Evolutionary conservation across 2,888 invertebrate genomes (phyloP), one percentile per base, ranked within the genome.

Genomic region (Unio pictorum): DNA sequence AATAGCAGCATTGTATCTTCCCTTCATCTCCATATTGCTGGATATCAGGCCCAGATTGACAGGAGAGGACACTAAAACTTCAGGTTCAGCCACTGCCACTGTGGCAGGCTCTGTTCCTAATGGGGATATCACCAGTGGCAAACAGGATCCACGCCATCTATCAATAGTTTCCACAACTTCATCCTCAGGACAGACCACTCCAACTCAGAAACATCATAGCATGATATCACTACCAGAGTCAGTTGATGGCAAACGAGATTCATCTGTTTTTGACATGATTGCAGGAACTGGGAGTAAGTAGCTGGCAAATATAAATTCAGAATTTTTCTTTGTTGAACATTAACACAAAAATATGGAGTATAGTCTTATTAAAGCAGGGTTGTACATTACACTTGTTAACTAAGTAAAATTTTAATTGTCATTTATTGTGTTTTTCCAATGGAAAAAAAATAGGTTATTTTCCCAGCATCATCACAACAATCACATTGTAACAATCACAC

Each of bases 1-100:
- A 65, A 95, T 99, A 67, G 95, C 96, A 0, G 93, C 95, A 60
- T 92, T 99, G 54, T 99, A 99, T 89, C 93, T 96, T 68, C 98
- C 98, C 0, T 95, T 97, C 93, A 91, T 99, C 75, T 94, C 94
- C 6, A 93, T 98, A 68, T 94, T 96, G 1, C 91, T 96, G 87
- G 98, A 98, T 81, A 96, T 96, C 91, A 92, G 96, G 68, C 94
- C 94, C 85, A 93, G 97, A 57, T 92, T 96, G 65, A 77, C 83
- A 64, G 80, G 79, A n/a, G 78, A 82, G 26, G 72, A 76, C 34
- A 74, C 74, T 17, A 73, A 67, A 64, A 65, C 77, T 45, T 71
- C 75, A 15, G 61, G 72, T 26, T 64, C 72, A 56, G 54, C 62
- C 4, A 57, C 71, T 57, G 15, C 64, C 66, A 23, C 79, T 67